Conservation (phyloP, 64 coral and sea anemone species). For the Porites australiensis region DNA sequence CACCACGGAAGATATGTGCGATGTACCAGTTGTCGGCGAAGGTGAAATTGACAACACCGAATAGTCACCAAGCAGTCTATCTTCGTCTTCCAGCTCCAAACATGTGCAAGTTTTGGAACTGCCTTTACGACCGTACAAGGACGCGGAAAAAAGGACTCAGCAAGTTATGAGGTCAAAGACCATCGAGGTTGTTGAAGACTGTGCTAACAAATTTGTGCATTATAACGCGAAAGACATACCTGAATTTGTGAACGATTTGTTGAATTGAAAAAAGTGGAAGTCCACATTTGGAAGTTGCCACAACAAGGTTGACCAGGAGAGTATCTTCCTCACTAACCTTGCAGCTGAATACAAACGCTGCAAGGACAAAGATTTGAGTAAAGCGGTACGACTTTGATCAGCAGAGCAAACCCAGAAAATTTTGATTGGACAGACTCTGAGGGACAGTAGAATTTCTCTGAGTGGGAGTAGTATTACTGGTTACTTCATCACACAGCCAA, state of each 20-base stretch:
- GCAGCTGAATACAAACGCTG: neutral
- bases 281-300: neutral
- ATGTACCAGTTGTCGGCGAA: too few species aligned
- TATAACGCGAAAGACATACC: neutral
- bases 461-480: too few species aligned
- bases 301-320: neutral
- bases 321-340: neutral
- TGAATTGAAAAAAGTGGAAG: slow-evolving; percentile 6
- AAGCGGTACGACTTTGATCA: neutral
- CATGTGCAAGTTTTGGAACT: neutral
- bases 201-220: slow-evolving; percentile 18
- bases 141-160: slow-evolving; percentile 24
- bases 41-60: too few species aligned
- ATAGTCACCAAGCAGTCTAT: too few species aligned
- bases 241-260: neutral
- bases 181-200: neutral
- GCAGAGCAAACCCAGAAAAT: slow-evolving; percentile 14
- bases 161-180: neutral
- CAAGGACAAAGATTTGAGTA: neutral
- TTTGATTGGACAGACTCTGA: slow-evolving; percentile 20
- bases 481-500: too few species aligned
- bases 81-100: too few species aligned
- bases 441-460: neutral
- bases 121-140: slow-evolving; percentile 13
- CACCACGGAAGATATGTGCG: too few species aligned